These are phyloP conservation scores for Apodemus agrarius DNA, from an alignment of 2,797 vertebrate genomes.

Conservation along the genomic window DNA sequence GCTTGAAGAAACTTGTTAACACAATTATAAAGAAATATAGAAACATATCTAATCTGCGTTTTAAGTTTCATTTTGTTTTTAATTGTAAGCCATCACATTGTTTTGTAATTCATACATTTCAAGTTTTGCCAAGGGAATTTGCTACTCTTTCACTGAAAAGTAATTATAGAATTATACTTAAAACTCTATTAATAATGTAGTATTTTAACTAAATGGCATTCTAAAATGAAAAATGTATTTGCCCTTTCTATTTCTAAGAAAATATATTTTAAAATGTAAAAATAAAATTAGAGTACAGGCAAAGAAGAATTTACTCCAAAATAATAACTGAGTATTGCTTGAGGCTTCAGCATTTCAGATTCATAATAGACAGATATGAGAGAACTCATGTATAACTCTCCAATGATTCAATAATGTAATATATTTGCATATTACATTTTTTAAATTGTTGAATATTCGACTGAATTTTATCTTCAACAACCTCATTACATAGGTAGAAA, in stretches of 20 bases:
- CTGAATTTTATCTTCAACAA: conserved; percentile 26
- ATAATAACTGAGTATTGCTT: background rate
- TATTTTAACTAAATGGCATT: background rate
- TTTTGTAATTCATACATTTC: background rate
- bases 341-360: background rate
- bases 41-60: background rate
- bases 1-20: conserved; percentile 21
- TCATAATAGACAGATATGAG: background rate
- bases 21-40: conserved; percentile 45
- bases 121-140: background rate
- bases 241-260: background rate
- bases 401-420: conserved; percentile 12
- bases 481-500: background rate
- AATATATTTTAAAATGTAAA: conserved; percentile 47
- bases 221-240: background rate
- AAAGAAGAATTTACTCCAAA: background rate
- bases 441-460: conserved; percentile 33
- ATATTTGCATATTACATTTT: conserved; percentile 42
- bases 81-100: background rate
- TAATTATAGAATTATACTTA: conserved; percentile 41
- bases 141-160: background rate
- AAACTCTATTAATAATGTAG: background rate
- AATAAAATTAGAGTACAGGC: conserved; percentile 23
- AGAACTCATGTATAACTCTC: background rate
- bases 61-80: background rate